Base-by-base conservation (phyloP, 2,888 invertebrate species). In the Apodemia hepburni region DNA sequence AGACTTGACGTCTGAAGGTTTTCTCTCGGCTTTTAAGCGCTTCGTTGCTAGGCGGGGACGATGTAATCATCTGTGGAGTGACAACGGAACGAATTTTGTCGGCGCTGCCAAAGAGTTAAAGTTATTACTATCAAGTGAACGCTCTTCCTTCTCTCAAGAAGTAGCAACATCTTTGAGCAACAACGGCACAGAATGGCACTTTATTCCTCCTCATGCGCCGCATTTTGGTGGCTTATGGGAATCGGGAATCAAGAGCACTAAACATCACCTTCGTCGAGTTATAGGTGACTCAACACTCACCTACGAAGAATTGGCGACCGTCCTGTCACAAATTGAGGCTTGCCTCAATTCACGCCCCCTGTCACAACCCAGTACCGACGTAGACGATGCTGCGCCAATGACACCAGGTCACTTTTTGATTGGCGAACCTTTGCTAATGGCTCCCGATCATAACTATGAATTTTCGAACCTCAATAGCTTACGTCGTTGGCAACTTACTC, bases 101-200 rank as follows among this genome's bases (percentile, higher is more conserved):
- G 49, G 49, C 18, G 47, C 49, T 49, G n/a, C 49, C n/a, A 49
- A 49, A 18, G 49, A 49, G 18, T 49, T 49, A 9, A 49, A 49
- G 49, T 8, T 49, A 5, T 49, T 49, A 8, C 11, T 49, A 9
- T 49, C 49, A 9, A 49, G 18, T 5, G 17, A 49, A 17, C 49
- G 18, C 17, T 49, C 49, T 49, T 49, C 8, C 0, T 49, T 49
- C 18, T 17, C 11, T 49, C 17, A 8, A 12, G 49, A 49, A 17
- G 11, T 49, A 17, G 8, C 49, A 18, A 17, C 49, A 9, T 49
- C 17, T 17, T 18, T 49, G 12, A 4, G 3, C 17, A 49, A 49
- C 17, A 49, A 49, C 9, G 47, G 47, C 12, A 49, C 47, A 17
- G 17, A 49, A 8, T 49, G 49, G 49, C n/a, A 18, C 12, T 49